Conservation (phyloP, 2,888 invertebrate species). For the Ecdyonurus torrentis region DNA sequence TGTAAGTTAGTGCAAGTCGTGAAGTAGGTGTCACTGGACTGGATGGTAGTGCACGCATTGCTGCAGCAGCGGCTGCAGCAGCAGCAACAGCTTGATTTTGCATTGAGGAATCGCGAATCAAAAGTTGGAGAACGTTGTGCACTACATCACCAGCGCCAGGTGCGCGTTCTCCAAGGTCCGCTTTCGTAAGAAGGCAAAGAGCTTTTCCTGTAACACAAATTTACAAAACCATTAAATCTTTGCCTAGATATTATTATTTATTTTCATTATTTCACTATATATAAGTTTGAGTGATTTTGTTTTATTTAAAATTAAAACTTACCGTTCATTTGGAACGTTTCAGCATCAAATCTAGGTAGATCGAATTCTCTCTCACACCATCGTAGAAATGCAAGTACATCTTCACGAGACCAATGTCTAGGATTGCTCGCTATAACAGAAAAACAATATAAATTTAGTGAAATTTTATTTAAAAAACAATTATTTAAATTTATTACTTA, state of each 20-base stretch:
- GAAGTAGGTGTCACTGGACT: slow-evolving; percentile 3
- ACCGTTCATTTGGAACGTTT: slow-evolving; percentile 93
- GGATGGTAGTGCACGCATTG: slow-evolving; percentile 31
- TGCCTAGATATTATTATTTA: not conserved
- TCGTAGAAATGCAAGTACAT: slow-evolving; percentile 69
- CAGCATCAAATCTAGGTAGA: slow-evolving; percentile 77
- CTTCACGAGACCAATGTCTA: slow-evolving; percentile 76
- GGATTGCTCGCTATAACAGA: slow-evolving; percentile 56
- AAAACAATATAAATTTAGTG: slow-evolving; percentile 7
- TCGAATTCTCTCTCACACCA: slow-evolving; percentile 90
- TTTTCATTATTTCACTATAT: too few species aligned
- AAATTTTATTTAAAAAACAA: not conserved
- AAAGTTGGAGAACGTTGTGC: slow-evolving; percentile 80
- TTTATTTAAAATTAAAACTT: slow-evolving; percentile 20
- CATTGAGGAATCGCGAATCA: slow-evolving; percentile 64
- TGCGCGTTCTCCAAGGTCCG: slow-evolving; percentile 78
- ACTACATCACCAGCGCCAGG: slow-evolving; percentile 88
- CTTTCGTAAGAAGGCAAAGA: slow-evolving; percentile 72
- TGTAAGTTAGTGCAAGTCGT: not conserved
- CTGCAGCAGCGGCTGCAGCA: slow-evolving; percentile 37
- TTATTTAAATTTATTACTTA: not conserved
- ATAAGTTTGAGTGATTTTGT: too few species aligned
- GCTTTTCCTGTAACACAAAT: slow-evolving; percentile 52
- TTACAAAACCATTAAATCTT: not conserved
- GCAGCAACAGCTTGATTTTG: slow-evolving; percentile 47